A percentile compares a stretch with the other conserved stretches of the same genome.
phyloP scores from a whole-genome alignment of 2,113 vertebrate genomes.

The Thunnus thynnus region DNA sequence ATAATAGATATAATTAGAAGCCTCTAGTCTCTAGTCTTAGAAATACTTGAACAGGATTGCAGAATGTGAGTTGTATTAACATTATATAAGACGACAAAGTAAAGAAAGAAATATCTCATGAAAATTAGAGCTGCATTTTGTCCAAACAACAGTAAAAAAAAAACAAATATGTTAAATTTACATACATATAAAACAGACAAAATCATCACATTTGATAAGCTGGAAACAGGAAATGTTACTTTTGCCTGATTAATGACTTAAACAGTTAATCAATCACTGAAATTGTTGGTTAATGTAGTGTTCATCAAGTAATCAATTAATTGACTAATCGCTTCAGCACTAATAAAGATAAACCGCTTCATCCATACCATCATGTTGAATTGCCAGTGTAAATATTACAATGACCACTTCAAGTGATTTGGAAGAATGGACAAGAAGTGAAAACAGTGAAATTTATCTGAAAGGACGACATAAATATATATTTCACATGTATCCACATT shows the following conservation, averaged over 20 bases:
- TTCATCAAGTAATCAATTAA: no score
- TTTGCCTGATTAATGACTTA: not conserved
- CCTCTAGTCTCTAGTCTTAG: no score
- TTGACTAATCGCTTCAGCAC: no score
- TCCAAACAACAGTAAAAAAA: no score
- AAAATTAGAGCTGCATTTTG: no score
- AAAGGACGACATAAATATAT: not conserved
- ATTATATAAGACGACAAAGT: not conserved
- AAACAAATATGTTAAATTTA: not conserved
- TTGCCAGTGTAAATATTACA: not conserved
- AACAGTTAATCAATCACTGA: not conserved
- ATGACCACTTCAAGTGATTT: not conserved
- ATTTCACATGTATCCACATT: not conserved
- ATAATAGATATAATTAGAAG: no score
- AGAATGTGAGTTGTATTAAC: not conserved
- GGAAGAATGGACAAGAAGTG: not conserved
- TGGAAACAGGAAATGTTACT: not conserved
- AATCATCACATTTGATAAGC: not conserved
- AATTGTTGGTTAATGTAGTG: no score
- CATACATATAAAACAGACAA: not conserved
- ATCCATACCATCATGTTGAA: not conserved
- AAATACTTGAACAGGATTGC: not conserved
- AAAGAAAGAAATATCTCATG: not conserved
- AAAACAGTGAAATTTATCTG: not conserved
- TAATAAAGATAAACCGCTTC: not conserved